Conservation (phyloP, 1,140 invertebrate genomes). For the Neoseiulus cucumeris region DNA sequence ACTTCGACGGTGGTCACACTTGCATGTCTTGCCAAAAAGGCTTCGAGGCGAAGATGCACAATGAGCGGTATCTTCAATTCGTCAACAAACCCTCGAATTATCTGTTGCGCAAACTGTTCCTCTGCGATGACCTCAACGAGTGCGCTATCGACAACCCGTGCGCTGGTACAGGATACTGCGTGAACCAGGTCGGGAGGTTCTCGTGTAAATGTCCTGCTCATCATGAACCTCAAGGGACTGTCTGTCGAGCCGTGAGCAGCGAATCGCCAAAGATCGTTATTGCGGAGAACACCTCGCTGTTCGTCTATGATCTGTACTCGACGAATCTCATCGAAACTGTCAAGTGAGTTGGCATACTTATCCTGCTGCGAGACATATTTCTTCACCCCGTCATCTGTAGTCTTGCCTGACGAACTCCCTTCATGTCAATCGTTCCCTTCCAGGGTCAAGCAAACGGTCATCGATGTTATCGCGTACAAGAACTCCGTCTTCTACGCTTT, state of each 20-base stretch:
- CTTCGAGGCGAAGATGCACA: neutral
- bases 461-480: neutral
- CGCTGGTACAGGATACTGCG: neutral
- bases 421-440: too few species aligned
- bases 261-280: neutral
- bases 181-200: neutral
- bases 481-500: neutral
- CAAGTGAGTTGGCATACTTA: neutral
- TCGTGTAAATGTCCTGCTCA: neutral
- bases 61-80: neutral
- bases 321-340: neutral
- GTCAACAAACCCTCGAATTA: neutral
- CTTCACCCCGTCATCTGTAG: too few species aligned
- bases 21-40: neutral
- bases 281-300: neutral
- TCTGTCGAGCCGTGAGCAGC: neutral
- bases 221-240: neutral
- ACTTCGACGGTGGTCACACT: neutral
- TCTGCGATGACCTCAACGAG: neutral
- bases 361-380: too few species aligned
- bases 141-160: neutral
- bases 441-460: neutral
- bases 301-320: neutral
- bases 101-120: neutral
- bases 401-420: too few species aligned